phyloP scores from a whole-genome alignment of 2,888 invertebrate genomes.

The Spisula subtruncata region DNA sequence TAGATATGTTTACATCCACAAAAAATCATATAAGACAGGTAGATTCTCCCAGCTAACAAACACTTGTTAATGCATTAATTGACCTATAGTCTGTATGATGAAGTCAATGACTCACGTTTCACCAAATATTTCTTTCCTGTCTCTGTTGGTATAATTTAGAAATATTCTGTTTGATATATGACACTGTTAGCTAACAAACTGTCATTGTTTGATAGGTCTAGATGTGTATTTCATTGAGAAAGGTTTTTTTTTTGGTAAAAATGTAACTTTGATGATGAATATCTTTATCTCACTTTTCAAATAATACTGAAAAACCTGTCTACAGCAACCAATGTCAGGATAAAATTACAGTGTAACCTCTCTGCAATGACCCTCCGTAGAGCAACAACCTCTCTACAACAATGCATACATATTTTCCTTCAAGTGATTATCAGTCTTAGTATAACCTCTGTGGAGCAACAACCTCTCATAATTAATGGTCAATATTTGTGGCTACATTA shows the following conservation, averaged over 20 bases:
- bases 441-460: too few relatives aligned
- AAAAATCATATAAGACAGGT: slow-evolving; percentile 47
- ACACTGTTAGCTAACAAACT: background rate
- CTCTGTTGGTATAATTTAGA: background rate
- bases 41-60: slow-evolving; percentile 37
- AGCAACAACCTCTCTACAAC: too few relatives aligned
- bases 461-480: too few relatives aligned
- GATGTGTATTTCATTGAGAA: background rate
- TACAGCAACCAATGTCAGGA: too few relatives aligned
- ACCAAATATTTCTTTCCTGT: background rate
- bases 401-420: too few relatives aligned
- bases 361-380: too few relatives aligned
- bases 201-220: slow-evolving; percentile 10
- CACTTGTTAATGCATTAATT: slow-evolving; percentile 54
- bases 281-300: too few relatives aligned
- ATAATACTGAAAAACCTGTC: too few relatives aligned
- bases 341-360: too few relatives aligned
- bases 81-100: slow-evolving; percentile 27
- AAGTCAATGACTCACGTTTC: slow-evolving; percentile 10
- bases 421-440: too few relatives aligned
- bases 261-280: too few relatives aligned
- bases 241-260: background rate
- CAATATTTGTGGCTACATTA: too few relatives aligned
- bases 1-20: slow-evolving; percentile 42
- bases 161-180: slow-evolving; percentile 4